A percentile compares a stretch with the other conserved stretches of the same genome.
phyloP scores from a whole-genome alignment of 2,797 vertebrate species.

The Syngnathus rostellatus region DNA sequence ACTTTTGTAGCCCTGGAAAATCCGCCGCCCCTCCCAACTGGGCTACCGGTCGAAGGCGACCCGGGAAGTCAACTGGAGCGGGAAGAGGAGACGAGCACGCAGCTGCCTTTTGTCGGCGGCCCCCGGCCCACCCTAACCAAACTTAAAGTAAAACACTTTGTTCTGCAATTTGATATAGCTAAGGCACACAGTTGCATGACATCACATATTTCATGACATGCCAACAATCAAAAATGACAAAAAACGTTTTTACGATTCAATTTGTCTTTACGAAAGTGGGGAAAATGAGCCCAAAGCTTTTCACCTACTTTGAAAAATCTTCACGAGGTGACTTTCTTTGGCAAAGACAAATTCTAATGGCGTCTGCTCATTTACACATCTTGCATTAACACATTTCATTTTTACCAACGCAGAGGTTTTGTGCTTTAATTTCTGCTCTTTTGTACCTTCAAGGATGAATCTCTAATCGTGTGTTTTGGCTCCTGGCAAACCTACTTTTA shows the following conservation, averaged over 20 bases:
- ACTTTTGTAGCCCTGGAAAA: conserved; percentile 50
- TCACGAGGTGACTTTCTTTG: neutral
- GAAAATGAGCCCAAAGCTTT: neutral
- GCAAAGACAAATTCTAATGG: neutral
- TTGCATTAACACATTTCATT: conserved; percentile 1
- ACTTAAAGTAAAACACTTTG: conserved; percentile 77
- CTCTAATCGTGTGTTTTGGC: conserved; percentile 34
- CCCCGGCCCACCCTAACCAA: conserved; percentile 94
- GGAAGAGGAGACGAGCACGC: conserved; percentile 53
- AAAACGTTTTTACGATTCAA: no score
- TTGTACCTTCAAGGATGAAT: conserved; percentile 27
- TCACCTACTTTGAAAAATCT: neutral
- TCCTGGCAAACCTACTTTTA: conserved; percentile 27
- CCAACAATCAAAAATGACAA: no score
- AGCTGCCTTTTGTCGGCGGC: conserved; percentile 79
- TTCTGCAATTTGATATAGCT: neutral
- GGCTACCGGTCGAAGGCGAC: conserved; percentile 13
- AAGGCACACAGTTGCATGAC: no score
- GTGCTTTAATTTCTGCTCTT: conserved; percentile 34
- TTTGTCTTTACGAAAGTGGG: neutral
- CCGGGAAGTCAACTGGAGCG: conserved; percentile 25
- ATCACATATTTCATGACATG: no score
- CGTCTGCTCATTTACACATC: neutral
- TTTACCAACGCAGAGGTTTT: conserved; percentile 27
- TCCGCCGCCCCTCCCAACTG: conserved; percentile 6